Evolutionary conservation across 2,797 vertebrate species (phyloP).

Genomic region (Protosalanx chinensis): DNA sequence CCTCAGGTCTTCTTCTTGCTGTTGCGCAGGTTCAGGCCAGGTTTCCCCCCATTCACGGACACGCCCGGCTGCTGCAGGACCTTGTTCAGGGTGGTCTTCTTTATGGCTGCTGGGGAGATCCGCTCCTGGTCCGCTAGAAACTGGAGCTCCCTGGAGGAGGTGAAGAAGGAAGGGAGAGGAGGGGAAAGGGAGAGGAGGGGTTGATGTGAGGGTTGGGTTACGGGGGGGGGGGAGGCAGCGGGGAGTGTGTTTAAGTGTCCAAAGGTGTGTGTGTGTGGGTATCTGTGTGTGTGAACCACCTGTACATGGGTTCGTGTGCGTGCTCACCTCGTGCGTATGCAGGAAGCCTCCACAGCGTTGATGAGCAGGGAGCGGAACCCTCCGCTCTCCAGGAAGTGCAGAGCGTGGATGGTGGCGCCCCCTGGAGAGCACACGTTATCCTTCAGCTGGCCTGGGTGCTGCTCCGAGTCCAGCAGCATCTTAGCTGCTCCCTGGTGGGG

Average conservation of each 20-base stretch:
- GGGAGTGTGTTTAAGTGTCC: too few species aligned
- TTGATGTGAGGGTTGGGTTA: too few species aligned
- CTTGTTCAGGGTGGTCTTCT: slow-evolving; percentile 91
- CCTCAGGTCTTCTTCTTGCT: slow-evolving; percentile 77
- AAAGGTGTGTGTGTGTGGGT: too few species aligned
- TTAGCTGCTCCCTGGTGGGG: slow-evolving; percentile 79
- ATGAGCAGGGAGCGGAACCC: slow-evolving; percentile 87
- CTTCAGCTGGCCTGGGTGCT: slow-evolving; percentile 85
- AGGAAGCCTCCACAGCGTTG: slow-evolving; percentile 87
- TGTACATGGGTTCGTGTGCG: not conserved
- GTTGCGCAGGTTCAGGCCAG: slow-evolving; percentile 79
- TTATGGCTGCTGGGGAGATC: slow-evolving; percentile 87
- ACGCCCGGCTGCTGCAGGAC: slow-evolving; percentile 84
- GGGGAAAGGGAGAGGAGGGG: too few species aligned
- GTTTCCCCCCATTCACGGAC: slow-evolving; percentile 61
- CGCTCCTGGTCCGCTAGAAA: slow-evolving; percentile 86
- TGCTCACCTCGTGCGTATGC: slow-evolving; percentile 78
- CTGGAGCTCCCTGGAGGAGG: slow-evolving; percentile 81
- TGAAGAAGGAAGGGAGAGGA: too few species aligned
- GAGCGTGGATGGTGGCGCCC: slow-evolving; percentile 84
- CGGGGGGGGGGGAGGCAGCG: too few species aligned
- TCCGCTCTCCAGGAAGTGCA: slow-evolving; percentile 84
- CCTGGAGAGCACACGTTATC: slow-evolving; percentile 85
- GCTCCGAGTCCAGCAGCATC: slow-evolving; percentile 84
- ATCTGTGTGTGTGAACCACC: not conserved